Evolutionary conservation across 2,113 vertebrate species (phyloP).

Genomic region (Nothoprocta perdicaria): DNA sequence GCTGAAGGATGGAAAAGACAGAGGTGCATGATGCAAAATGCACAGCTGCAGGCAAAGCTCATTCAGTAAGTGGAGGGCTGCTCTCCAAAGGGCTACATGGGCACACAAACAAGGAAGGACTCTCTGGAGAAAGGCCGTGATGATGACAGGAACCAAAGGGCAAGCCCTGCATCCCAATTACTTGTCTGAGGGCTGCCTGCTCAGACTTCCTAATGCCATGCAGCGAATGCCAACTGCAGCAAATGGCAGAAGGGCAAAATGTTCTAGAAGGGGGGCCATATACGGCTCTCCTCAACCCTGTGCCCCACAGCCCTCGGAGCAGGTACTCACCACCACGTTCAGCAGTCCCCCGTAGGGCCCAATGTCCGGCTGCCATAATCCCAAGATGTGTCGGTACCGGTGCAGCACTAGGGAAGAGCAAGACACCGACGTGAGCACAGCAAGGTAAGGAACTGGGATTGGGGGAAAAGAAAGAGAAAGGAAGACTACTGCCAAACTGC

Average conservation of each 20-base stretch:
- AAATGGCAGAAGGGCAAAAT: neutral
- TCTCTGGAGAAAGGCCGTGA: neutral
- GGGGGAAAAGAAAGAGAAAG: neutral
- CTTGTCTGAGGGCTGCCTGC: neutral
- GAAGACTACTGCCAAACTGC: neutral
- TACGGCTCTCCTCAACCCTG: fast-evolving
- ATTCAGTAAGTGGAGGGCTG: neutral
- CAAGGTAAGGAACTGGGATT: fast-evolving
- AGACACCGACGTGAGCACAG: conserved; percentile 21
- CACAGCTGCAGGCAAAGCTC: neutral
- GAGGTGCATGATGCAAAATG: fast-evolving
- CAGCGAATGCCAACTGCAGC: neutral
- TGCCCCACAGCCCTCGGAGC: fast-evolving
- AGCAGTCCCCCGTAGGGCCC: conserved; percentile 96
- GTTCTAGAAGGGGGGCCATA: fast-evolving
- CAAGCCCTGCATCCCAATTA: neutral
- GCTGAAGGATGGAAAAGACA: neutral
- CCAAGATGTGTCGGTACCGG: conserved; percentile 93
- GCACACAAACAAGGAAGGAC: neutral
- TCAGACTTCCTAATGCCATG: fast-evolving
- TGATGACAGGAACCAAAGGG: neutral
- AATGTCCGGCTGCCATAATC: conserved; percentile 98
- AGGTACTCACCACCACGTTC: conserved; percentile 88
- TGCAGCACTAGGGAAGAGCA: conserved; percentile 86
- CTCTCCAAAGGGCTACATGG: neutral